These are phyloP conservation scores for Dryobotodes eremita DNA, from an alignment of 2,888 invertebrate species.

Conservation along the genomic window DNA sequence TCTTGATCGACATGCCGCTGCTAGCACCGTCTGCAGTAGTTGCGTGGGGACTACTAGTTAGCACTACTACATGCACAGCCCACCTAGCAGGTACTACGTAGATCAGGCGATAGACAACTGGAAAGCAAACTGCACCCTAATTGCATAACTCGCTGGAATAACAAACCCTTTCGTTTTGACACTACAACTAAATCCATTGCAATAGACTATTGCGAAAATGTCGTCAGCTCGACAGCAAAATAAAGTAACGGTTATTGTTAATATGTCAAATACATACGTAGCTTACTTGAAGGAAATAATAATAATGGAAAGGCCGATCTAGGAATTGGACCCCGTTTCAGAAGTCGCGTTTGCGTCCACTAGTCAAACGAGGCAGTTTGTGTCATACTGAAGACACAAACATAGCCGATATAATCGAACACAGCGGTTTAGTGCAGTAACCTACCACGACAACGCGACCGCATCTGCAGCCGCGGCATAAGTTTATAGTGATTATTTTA, in stretches of 20 bases:
- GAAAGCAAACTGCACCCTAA: neutral
- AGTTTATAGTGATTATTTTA: neutral
- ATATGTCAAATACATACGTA: neutral
- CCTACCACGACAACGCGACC: neutral
- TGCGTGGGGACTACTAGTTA: neutral
- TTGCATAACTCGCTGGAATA: neutral
- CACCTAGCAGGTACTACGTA: too few species aligned
- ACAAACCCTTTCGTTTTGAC: neutral
- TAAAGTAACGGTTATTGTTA: neutral
- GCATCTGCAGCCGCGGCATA: neutral
- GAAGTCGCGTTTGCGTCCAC: neutral
- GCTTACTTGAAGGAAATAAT: neutral
- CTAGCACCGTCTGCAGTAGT: neutral
- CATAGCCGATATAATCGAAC: neutral
- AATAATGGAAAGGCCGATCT: neutral
- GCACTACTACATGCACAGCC: neutral
- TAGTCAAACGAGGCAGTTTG: neutral
- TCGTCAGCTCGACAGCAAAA: neutral
- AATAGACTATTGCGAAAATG: neutral
- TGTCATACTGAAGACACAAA: neutral
- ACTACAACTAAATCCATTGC: neutral
- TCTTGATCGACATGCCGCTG: constrained; percentile 24
- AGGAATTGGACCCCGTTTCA: too few species aligned
- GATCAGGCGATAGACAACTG: neutral
- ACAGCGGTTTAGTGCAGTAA: neutral